phyloP scores from a whole-genome alignment of 1,140 invertebrate species.

The Goniozus legneri region DNA sequence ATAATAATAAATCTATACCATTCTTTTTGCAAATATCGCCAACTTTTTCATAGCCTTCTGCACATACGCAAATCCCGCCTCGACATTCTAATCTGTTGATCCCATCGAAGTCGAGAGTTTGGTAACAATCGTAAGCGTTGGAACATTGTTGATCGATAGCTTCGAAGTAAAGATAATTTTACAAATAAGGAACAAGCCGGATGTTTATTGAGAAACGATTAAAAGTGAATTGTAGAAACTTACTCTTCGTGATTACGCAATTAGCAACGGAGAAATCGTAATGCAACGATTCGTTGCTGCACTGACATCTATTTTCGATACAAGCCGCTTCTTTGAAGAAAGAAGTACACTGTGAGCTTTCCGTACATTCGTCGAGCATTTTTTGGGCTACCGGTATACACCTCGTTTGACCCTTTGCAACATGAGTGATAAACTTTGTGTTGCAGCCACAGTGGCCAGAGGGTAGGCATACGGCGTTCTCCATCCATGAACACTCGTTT shows the following conservation, averaged over 20 bases:
- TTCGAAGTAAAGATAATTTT: too few relatives aligned
- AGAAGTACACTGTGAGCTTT: slow-evolving; percentile 8
- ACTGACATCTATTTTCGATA: slow-evolving; percentile 5
- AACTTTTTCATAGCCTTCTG: neutral
- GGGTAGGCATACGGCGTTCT: slow-evolving; percentile 2
- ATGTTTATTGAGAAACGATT: too few relatives aligned
- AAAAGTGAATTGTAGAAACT: too few relatives aligned
- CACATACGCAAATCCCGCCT: slow-evolving; percentile 11
- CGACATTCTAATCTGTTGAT: slow-evolving; percentile 6
- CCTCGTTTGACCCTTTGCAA: neutral
- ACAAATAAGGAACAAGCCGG: too few relatives aligned
- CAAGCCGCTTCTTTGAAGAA: slow-evolving; percentile 4
- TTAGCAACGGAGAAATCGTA: too few relatives aligned
- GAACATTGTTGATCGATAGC: too few relatives aligned
- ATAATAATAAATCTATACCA: too few relatives aligned
- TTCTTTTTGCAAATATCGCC: slow-evolving; percentile 8
- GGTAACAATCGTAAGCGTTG: slow-evolving; percentile 19
- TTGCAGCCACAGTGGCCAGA: slow-evolving; percentile 7
- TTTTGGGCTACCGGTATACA: slow-evolving; percentile 10
- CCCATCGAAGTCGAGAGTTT: neutral
- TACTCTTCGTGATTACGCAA: too few relatives aligned
- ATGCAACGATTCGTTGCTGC: slow-evolving; percentile 4
- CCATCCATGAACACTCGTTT: slow-evolving; percentile 14
- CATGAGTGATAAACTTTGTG: neutral
- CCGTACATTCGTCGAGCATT: slow-evolving; percentile 6